Percentiles rank a stretch among this genome's conserved stretches.
Conservation (phyloP, 2,888 invertebrate genomes). For the Hololepta plana region DNA sequence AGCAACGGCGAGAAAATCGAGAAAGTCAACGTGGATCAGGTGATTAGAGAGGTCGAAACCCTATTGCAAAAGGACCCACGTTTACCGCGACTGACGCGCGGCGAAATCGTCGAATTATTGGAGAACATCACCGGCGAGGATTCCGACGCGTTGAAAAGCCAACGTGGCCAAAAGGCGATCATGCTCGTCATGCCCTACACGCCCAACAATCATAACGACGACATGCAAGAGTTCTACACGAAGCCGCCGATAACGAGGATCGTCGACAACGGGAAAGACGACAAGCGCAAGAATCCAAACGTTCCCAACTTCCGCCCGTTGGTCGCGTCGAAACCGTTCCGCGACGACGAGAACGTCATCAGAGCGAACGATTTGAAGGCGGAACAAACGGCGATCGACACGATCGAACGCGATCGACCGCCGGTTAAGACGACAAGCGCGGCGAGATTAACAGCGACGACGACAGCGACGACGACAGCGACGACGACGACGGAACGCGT, state of each 20-base stretch:
- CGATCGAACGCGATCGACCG: too few species aligned
- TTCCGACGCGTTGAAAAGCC: conserved; percentile 17
- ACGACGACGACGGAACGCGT: conserved; percentile 8
- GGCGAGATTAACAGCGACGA: conserved; percentile 5
- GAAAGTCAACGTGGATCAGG: conserved; percentile 32
- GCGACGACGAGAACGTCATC: too few species aligned
- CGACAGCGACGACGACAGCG: conserved; percentile 10
- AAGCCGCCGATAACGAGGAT: conserved; percentile 44
- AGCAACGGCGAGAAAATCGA: conserved; percentile 1
- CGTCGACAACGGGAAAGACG: conserved; percentile 20
- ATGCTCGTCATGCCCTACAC: conserved; percentile 51
- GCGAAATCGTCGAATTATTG: conserved; percentile 46
- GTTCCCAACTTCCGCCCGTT: too few species aligned
- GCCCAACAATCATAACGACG: conserved; percentile 31
- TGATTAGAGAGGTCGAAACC: conserved; percentile 47
- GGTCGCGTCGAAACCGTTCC: too few species aligned
- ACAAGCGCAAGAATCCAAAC: conserved; percentile 4
- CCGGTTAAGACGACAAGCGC: too few species aligned
- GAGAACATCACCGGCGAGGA: conserved; percentile 44
- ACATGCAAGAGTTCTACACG: conserved; percentile 44
- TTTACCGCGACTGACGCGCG: conserved; percentile 43
- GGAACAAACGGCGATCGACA: too few species aligned
- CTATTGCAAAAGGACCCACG: conserved; percentile 39
- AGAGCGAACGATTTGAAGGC: too few species aligned
- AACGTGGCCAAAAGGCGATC: conserved; percentile 32